phyloP scores from a whole-genome alignment of 1,140 invertebrate genomes.

The Cydia splendana region DNA sequence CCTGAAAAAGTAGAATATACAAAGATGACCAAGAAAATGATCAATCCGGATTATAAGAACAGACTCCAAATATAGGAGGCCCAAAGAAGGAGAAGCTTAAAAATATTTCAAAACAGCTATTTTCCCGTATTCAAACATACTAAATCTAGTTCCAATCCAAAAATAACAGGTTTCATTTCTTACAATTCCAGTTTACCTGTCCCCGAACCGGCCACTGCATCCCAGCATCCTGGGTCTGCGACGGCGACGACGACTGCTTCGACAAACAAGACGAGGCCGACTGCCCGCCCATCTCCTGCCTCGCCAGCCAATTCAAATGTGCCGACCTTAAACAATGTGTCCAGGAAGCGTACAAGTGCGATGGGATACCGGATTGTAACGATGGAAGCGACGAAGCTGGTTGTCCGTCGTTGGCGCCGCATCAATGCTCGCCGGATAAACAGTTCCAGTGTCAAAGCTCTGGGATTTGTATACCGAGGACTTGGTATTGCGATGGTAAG shows the following conservation, averaged over 20 bases:
- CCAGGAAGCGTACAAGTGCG: constrained; percentile 94
- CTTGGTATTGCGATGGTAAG: constrained; percentile 95
- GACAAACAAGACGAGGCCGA: constrained; percentile 98
- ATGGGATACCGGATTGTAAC: constrained; percentile 93
- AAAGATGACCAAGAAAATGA: no score
- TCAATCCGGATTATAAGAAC: no score
- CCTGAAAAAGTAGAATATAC: no score
- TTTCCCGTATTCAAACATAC: no score
- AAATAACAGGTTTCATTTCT: not conserved
- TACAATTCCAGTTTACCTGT: constrained; percentile 90
- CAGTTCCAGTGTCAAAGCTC: constrained; percentile 93
- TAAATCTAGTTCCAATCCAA: no score
- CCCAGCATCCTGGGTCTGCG: constrained; percentile 95
- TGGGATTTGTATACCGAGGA: constrained; percentile 94
- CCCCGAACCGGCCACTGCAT: constrained; percentile 97
- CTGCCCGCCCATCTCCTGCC: constrained; percentile 96
- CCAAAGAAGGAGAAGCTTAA: no score
- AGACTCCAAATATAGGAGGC: no score
- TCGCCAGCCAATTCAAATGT: constrained; percentile 96
- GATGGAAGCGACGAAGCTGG: constrained; percentile 95
- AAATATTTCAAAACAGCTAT: no score
- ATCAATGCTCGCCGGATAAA: constrained; percentile 93
- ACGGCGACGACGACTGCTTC: constrained; percentile 97
- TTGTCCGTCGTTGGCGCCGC: constrained; percentile 90
- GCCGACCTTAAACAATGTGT: constrained; percentile 95